Percentiles rank a stretch among this genome's conserved stretches.
phyloP scores from a whole-genome alignment of 2,113 vertebrate species.

The Phrynocephalus versicolor region DNA sequence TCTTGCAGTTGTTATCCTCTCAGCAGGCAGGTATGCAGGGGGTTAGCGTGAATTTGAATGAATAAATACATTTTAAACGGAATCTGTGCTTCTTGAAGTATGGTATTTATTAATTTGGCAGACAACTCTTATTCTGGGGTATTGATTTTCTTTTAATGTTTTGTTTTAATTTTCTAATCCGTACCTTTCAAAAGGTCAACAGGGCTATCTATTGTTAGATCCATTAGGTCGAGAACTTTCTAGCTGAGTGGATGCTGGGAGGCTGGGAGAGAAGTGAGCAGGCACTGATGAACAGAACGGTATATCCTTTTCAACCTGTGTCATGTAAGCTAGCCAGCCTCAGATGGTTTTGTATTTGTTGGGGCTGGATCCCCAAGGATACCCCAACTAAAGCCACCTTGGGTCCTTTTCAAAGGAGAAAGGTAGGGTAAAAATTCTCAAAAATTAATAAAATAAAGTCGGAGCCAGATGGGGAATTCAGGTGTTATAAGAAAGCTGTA shows the following conservation, averaged over 20 bases:
- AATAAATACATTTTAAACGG: neutral
- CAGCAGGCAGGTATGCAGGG: neutral
- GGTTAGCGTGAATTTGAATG: neutral
- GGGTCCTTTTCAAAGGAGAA: too few species aligned
- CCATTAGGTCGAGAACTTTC: too few species aligned
- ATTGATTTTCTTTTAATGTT: neutral
- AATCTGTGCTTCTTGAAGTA: neutral
- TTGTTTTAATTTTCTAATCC: neutral
- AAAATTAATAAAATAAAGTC: too few species aligned
- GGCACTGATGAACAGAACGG: neutral
- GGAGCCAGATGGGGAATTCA: too few species aligned
- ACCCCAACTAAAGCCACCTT: too few species aligned
- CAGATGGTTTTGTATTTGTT: too few species aligned
- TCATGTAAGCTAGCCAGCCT: neutral
- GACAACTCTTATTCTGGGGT: neutral
- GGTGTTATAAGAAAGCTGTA: too few species aligned
- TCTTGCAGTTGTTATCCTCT: neutral
- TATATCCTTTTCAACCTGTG: neutral
- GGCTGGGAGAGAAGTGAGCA: neutral
- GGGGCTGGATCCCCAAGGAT: too few species aligned
- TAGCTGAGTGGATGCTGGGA: neutral
- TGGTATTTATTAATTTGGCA: neutral
- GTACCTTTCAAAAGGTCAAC: neutral
- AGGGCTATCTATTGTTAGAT: neutral
- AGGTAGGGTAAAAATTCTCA: too few species aligned